Evolutionary conservation across 2,888 invertebrate species (phyloP).

Genomic region (Aspidiotus rigidus): DNA sequence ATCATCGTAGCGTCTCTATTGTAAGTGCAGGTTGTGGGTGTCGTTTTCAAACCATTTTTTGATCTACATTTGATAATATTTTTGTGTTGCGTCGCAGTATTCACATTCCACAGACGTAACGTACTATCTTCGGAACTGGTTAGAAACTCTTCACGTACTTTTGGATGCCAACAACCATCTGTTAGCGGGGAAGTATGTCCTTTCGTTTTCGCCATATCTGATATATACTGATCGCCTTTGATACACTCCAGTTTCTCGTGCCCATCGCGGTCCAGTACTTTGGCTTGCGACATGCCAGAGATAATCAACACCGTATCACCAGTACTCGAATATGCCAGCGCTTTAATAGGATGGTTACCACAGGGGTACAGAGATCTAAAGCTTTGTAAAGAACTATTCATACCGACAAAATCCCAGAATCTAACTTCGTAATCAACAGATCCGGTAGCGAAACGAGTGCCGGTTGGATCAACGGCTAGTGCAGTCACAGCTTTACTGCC

Average conservation of each 20-base stretch:
- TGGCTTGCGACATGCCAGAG: constrained; percentile 85
- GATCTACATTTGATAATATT: constrained; percentile 78
- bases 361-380: constrained; percentile 90
- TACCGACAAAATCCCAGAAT: constrained; percentile 98
- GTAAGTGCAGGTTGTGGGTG: constrained; percentile 74
- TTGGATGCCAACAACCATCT: constrained; percentile 89
- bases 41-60: constrained; percentile 73
- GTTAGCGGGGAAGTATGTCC: constrained; percentile 90
- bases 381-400: constrained; percentile 84
- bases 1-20: constrained; percentile 78
- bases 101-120: constrained; percentile 80
- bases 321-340: constrained; percentile 82
- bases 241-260: constrained; percentile 86
- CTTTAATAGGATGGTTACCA: constrained; percentile 87
- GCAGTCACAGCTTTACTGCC: constrained; percentile 84
- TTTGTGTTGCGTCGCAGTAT: constrained; percentile 63
- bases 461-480: constrained; percentile 84
- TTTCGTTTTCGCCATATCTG: constrained; percentile 82
- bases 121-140: constrained; percentile 93
- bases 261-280: constrained; percentile 88
- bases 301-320: constrained; percentile 89
- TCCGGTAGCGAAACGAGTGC: constrained; percentile 80
- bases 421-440: constrained; percentile 93
- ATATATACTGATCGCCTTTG: constrained; percentile 92
- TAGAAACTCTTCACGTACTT: constrained; percentile 80